phyloP scores from a whole-genome alignment of 64 coral and sea anemone genomes.

The Exaiptasia diaphana region DNA sequence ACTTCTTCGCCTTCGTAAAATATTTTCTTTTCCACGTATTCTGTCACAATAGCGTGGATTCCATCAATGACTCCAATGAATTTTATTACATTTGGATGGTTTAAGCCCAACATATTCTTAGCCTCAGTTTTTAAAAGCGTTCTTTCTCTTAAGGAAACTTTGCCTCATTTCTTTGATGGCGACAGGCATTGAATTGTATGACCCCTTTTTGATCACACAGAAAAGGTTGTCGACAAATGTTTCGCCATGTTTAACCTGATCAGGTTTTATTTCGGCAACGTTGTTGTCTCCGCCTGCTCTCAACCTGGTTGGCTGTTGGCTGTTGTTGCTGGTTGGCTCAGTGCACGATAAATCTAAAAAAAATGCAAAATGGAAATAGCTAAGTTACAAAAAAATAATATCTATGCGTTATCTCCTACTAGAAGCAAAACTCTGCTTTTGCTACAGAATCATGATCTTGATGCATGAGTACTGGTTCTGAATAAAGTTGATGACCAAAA shows the following conservation, averaged over 20 bases:
- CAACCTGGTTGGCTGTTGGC: not conserved
- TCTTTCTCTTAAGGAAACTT: not conserved
- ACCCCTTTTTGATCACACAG: not conserved
- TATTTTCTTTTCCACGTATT: constrained; percentile 47
- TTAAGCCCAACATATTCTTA: not conserved
- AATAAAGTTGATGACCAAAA: too few species aligned
- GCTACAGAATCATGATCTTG: too few species aligned
- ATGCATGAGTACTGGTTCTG: too few species aligned
- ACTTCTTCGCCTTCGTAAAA: not conserved
- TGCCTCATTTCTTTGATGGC: not conserved
- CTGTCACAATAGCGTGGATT: constrained; percentile 5
- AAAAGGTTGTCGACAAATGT: not conserved
- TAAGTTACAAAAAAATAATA: not conserved
- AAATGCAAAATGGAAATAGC: not conserved
- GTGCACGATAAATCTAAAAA: not conserved
- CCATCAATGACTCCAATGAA: not conserved
- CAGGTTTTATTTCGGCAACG: not conserved
- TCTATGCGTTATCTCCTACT: too few species aligned
- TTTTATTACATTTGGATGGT: not conserved
- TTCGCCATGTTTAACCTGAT: not conserved
- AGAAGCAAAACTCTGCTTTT: too few species aligned
- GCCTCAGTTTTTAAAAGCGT: not conserved
- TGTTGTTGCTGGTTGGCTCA: not conserved
- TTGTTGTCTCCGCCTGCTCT: not conserved
- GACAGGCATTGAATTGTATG: not conserved